Evolutionary conservation across 2,113 vertebrate genomes (phyloP).

Genomic region (Macaca mulatta): DNA sequence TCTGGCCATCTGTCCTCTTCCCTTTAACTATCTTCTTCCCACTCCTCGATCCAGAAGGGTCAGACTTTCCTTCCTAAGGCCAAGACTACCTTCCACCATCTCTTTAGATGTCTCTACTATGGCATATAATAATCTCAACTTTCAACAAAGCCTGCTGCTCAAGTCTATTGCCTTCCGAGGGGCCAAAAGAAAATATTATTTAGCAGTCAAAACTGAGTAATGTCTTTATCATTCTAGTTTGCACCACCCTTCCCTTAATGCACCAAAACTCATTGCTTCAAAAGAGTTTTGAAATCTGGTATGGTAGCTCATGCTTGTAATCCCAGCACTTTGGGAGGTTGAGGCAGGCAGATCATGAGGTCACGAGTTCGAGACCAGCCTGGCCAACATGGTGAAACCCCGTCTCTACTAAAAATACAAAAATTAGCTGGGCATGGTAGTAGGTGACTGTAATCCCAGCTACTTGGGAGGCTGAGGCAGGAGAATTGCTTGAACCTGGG

Average conservation of each 20-base stretch:
- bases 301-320: no score
- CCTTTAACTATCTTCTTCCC: background rate
- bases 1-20: background rate
- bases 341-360: no score
- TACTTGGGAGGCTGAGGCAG: no score
- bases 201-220: background rate
- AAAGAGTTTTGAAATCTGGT: background rate
- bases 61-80: background rate
- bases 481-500: no score
- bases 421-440: no score
- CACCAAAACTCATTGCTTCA: background rate
- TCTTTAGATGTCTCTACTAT: background rate
- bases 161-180: background rate
- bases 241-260: background rate
- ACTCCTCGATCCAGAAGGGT: background rate
- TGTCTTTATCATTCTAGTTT: background rate
- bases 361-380: no score
- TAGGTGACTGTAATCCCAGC: no score
- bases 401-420: no score
- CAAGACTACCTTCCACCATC: background rate
- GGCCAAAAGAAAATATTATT: background rate
- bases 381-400: no score
- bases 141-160: background rate
- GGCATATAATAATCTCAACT: background rate
- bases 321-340: no score